Evolutionary conservation across 1,140 invertebrate genomes (phyloP).

Genomic region (Temnothorax curvispinosus): DNA sequence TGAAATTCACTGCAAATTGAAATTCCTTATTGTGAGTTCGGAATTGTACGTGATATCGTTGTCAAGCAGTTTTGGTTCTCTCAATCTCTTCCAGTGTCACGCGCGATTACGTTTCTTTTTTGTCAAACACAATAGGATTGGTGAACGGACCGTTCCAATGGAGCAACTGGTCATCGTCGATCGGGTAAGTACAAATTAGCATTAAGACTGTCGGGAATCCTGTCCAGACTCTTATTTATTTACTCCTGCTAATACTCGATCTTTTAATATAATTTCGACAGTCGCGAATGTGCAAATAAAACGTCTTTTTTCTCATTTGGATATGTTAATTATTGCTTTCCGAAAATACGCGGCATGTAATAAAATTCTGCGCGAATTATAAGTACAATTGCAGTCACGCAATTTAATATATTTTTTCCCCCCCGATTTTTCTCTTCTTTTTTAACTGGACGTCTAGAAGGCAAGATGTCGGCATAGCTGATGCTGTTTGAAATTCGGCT

Average conservation of each 20-base stretch:
- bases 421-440: not conserved
- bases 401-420: constrained; percentile 4
- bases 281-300: not conserved
- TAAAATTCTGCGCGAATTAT: not conserved
- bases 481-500: constrained; percentile 84
- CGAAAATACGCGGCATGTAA: not conserved
- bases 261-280: not conserved
- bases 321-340: not conserved
- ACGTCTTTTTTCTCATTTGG: not conserved
- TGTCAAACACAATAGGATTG: not conserved
- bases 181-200: not conserved
- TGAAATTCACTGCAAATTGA: not conserved
- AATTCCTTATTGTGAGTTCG: not conserved
- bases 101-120: not conserved
- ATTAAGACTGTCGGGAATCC: not conserved
- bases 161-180: not conserved
- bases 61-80: not conserved
- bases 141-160: not conserved
- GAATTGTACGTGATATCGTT: not conserved
- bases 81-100: not conserved
- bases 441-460: constrained; percentile 79
- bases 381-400: not conserved
- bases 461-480: constrained; percentile 86
- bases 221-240: not conserved
- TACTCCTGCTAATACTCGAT: not conserved